Percentiles rank a stretch among this genome's conserved stretches.
Conservation (phyloP, 2,113 vertebrate genomes). For the Camelus dromedarius region DNA sequence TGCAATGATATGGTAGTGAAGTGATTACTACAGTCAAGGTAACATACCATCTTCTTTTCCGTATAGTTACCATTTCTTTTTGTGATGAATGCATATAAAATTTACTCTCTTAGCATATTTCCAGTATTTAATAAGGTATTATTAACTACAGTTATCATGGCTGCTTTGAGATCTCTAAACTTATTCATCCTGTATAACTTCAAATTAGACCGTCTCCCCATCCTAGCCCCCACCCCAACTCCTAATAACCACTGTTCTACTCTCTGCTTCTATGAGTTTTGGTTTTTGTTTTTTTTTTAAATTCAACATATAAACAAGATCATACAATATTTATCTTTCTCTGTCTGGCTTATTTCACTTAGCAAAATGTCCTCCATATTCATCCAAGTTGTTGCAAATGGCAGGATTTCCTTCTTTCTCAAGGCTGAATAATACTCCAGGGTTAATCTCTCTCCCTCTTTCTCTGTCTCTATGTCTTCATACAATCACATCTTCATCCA, state of each 20-base stretch:
- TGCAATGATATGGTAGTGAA: background rate
- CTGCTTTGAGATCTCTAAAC: background rate
- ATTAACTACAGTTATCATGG: background rate
- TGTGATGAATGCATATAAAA: background rate
- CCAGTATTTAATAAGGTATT: background rate
- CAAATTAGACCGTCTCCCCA: no score
- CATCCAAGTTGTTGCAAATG: background rate
- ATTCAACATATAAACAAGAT: background rate
- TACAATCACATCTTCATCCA: background rate
- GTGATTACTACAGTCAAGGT: background rate
- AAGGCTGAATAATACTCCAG: background rate
- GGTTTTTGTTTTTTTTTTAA: background rate
- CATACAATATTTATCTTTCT: background rate
- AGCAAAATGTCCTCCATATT: background rate
- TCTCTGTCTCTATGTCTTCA: background rate
- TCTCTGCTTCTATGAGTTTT: background rate
- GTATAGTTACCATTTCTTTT: background rate
- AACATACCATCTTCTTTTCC: background rate
- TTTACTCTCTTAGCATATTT: background rate
- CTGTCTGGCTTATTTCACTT: background rate
- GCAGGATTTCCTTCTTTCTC: background rate
- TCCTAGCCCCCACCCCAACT: accelerated
- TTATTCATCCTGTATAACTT: background rate
- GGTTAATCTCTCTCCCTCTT: background rate
- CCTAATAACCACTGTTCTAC: background rate